Conservation (phyloP, 2,888 invertebrate species). For the Rotaria socialis region DNA sequence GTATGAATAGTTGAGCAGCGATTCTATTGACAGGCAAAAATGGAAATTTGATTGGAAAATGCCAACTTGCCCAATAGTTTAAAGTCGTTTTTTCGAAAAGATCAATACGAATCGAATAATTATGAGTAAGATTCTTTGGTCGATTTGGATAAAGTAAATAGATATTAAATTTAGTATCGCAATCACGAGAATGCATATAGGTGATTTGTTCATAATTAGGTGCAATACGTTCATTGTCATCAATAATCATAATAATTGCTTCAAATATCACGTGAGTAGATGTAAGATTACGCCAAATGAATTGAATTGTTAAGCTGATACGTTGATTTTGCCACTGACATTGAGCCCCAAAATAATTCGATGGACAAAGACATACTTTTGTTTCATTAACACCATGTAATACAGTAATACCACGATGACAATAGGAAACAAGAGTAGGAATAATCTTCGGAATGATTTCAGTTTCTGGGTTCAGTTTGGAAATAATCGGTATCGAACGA, state of each 20-base stretch:
- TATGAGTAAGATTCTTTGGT: background rate
- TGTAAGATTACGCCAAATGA: background rate
- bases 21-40: slow-evolving; percentile 17
- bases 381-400: background rate
- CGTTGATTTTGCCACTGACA: slow-evolving; percentile 21
- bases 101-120: slow-evolving; percentile 22
- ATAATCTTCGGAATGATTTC: too few relatives aligned
- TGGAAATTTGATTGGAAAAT: background rate
- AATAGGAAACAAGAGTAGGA: background rate
- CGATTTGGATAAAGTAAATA: slow-evolving; percentile 33
- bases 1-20: background rate
- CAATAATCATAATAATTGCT: background rate
- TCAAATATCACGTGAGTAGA: background rate
- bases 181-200: background rate
- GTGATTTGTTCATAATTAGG: slow-evolving; percentile 18
- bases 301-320: background rate
- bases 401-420: background rate
- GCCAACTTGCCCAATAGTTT: background rate
- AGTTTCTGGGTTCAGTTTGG: too few relatives aligned
- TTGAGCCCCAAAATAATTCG: background rate
- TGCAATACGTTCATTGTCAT: background rate
- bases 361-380: background rate
- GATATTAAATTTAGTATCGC: slow-evolving; percentile 22
- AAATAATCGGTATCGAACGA: too few relatives aligned
- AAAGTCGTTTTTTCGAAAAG: background rate